Base-by-base conservation (phyloP, 1,140 invertebrate species). In the Thalassaphorura encarpata region DNA sequence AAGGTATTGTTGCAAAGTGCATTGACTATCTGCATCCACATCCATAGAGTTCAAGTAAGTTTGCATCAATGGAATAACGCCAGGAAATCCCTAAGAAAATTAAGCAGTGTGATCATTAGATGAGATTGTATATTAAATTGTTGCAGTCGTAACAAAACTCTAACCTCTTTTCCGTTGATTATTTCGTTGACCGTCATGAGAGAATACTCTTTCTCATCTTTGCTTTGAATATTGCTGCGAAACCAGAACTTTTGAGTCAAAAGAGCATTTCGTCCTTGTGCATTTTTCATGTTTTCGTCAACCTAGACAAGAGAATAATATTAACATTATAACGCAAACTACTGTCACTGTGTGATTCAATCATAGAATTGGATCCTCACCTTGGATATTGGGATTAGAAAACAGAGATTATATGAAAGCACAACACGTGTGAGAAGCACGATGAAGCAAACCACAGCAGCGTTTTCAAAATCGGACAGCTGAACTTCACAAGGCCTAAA, bases 381-480 rank as follows among this genome's bases (percentile, higher is more conserved):
- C 78, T 95, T 96, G 63, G 93, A 97, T 58, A 99, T 97, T 8
- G 96, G 96, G 71, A 98, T 92, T 1, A 99, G 76, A 67, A 99
- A 88, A 74, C 97, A 96, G 13, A 99, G 77, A 64, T 92, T 83
- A 73, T 95, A 99, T 16, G 94, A 94, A 21, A 99, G 76, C 65
- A 99, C 97, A 36, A 97, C 94, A 60, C 97, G 75, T 0, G 96
- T 99, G 39, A 99, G 77, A 31, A 99, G 73, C 1, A 99, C 95
- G 8, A 99, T 83, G 72, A 99, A 99, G 68, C 93, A 94, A n/a
- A 96, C 94, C 66, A 94, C 91, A 2, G 96, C 96, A 6, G 97
- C 95, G 76, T 99, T 99, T 75, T 99, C 97, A 77, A 99, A 98
- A 75, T 99, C 95, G 1, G 96, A 97, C 49, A 99, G 80, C 75